Base-by-base conservation (phyloP, 92 coral and sea anemone genomes). In the Bergia puertoricense region DNA sequence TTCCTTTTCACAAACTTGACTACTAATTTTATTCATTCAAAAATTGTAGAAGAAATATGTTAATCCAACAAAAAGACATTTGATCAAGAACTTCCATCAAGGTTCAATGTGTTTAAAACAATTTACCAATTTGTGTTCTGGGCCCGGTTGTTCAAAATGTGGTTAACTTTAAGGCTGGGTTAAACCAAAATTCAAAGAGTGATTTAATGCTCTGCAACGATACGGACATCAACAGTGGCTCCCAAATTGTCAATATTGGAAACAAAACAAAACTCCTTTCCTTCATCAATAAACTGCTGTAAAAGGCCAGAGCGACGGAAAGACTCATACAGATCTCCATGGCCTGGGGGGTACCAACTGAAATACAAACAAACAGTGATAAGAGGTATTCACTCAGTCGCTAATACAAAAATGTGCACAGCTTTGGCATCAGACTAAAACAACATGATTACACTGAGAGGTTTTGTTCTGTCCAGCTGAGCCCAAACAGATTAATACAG, bases 281-380 rank as follows among this genome's bases (percentile, higher is more conserved):
- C 98, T 48, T 91, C 89, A 36, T 94, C 94, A 46, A 96, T 86
- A 76, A 96, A 95, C 65, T 91, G 87, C 85, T 95, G 91, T 15
- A 96, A 85, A 45, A 96, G 96, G 14, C 98, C 99, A 37, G 99
- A 96, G 89, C 94, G 94, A 88, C 93, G 89, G 79, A 96, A 94
- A 9, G 99, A 95, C 69, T 90, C 94, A 76, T 96, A 96, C 72
- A 94, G 94, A 80, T 96, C 99, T 14, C 99, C 99, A 75, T 96
- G 99, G 14, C 99, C 99, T 8, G 99, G 99, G 5, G 99, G 99
- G 82, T 93, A 91, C 98, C 98, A 96, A 80, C 99, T 95, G 66
- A 89, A 59, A 88, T 45, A 56, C 57, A 38, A 22, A 42, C 51
- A 39, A 67, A 45, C 3, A 56, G 9, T 23, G 2, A 5, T 40